phyloP scores from a whole-genome alignment of 2,113 vertebrate genomes.

The Tupaia chinensis region DNA sequence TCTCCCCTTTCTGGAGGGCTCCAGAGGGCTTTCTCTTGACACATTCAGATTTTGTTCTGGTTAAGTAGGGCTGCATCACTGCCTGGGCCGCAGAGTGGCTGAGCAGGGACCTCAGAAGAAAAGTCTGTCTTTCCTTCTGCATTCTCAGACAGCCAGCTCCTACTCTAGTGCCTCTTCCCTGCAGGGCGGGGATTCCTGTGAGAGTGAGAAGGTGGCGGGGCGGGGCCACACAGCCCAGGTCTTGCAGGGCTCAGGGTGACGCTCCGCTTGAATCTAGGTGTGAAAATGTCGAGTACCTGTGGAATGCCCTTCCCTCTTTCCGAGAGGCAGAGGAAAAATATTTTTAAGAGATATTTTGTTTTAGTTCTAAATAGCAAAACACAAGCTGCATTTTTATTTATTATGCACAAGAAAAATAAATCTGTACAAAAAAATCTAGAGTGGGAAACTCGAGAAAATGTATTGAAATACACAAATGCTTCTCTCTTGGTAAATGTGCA shows the following conservation, averaged over 20 bases:
- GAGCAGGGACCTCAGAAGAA: background rate
- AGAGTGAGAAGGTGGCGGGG: background rate
- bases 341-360: conserved; percentile 59
- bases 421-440: conserved; percentile 61
- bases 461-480: conserved; percentile 73
- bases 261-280: background rate
- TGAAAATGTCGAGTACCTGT: conserved; percentile 36
- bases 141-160: background rate
- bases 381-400: conserved; percentile 76
- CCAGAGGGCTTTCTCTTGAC: background rate
- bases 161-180: conserved; percentile 59
- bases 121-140: background rate
- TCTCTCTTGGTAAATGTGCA: conserved; percentile 84
- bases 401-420: conserved; percentile 68
- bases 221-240: background rate
- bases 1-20: background rate
- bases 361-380: conserved; percentile 58
- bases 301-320: conserved; percentile 30
- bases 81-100: background rate
- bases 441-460: conserved; percentile 74
- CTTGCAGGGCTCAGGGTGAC: background rate
- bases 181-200: conserved; percentile 22
- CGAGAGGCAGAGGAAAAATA: conserved; percentile 44
- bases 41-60: background rate
- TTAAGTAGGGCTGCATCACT: background rate